These are phyloP conservation scores for Ceyx melanurus DNA, from an alignment of 2,113 vertebrate species.

Conservation along the genomic window DNA sequence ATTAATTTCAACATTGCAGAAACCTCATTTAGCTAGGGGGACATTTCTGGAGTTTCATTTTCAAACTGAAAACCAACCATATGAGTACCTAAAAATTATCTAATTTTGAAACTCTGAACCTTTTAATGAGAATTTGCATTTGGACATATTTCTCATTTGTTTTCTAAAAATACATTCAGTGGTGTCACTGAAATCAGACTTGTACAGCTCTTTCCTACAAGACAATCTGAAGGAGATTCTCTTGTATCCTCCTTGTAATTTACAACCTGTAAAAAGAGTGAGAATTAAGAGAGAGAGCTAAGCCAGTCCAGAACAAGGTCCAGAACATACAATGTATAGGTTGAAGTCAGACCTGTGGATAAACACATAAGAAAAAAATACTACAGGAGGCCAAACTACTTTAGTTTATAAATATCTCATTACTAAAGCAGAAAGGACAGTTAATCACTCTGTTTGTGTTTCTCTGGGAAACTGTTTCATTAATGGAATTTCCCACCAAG, in stretches of 20 bases:
- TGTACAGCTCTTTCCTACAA: fast-evolving
- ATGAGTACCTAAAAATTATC: background rate
- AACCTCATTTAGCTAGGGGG: conserved; percentile 23
- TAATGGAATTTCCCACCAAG: background rate
- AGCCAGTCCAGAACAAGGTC: background rate
- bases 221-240: background rate
- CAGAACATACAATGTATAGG: background rate
- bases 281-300: background rate
- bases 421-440: background rate
- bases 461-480: background rate
- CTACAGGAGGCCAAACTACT: background rate
- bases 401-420: background rate
- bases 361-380: background rate
- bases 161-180: background rate
- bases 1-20: conserved; percentile 52
- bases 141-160: background rate
- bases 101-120: background rate
- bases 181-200: background rate
- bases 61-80: background rate
- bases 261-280: background rate
- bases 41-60: conserved; percentile 23
- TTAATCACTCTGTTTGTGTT: background rate
- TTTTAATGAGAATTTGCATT: background rate
- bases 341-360: background rate
- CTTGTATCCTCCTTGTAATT: background rate